Evolutionary conservation across 2,888 invertebrate species (phyloP).

Genomic region (Diachrysia chrysitis): DNA sequence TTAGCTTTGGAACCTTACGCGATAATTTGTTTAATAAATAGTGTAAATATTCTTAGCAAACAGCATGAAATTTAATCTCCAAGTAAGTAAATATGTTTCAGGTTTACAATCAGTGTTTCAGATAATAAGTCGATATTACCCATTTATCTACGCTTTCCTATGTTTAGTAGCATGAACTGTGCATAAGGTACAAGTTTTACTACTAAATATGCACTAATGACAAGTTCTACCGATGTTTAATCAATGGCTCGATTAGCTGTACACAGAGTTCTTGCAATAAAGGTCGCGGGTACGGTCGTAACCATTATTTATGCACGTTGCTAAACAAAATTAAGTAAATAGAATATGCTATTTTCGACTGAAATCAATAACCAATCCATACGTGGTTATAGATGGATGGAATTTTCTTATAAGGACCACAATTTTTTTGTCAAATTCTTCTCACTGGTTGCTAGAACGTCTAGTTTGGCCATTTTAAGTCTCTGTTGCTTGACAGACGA

Average conservation of each 20-base stretch:
- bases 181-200: neutral
- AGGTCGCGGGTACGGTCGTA: neutral
- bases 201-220: slow-evolving; percentile 5
- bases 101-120: neutral
- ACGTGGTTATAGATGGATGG: too few relatives aligned
- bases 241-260: neutral
- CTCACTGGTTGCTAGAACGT: too few relatives aligned
- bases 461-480: too few relatives aligned
- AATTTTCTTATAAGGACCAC: too few relatives aligned
- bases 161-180: slow-evolving; percentile 1
- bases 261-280: neutral
- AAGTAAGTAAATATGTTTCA: neutral
- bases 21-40: neutral
- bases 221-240: slow-evolving; percentile 3
- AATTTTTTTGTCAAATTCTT: too few relatives aligned
- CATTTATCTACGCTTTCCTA: neutral
- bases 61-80: neutral
- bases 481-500: too few relatives aligned
- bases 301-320: neutral
- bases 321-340: neutral
- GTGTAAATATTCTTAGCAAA: neutral
- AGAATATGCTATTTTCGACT: neutral
- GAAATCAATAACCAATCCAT: too few relatives aligned
- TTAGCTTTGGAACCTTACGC: too few relatives aligned
- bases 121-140: neutral